Conservation (phyloP, 2,113 vertebrate species). For the Apeltes quadracus region DNA sequence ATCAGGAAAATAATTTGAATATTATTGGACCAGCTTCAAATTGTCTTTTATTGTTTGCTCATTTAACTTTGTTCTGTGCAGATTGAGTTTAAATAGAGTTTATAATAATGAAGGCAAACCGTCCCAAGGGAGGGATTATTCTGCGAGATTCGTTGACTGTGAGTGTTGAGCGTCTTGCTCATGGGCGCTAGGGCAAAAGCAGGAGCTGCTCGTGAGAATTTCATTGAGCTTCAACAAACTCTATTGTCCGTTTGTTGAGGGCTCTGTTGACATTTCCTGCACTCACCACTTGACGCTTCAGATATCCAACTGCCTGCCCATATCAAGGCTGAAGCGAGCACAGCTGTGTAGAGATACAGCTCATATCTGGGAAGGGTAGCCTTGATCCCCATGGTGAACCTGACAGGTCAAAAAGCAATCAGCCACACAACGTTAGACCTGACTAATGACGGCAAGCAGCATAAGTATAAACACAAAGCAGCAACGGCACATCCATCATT, state of each 20-base stretch:
- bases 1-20: slow-evolving; percentile 36
- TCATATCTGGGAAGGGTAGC: slow-evolving; percentile 87
- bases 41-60: slow-evolving; percentile 22
- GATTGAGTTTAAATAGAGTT: slow-evolving; percentile 21
- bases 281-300: slow-evolving; percentile 89
- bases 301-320: slow-evolving; percentile 90
- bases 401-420: slow-evolving; percentile 23
- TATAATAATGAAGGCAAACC: not conserved
- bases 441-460: slow-evolving; percentile 4
- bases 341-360: slow-evolving; percentile 90
- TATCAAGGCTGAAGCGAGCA: slow-evolving; percentile 83
- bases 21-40: slow-evolving; percentile 43
- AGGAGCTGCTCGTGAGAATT: not conserved
- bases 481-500: not conserved
- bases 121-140: not conserved
- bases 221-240: not conserved
- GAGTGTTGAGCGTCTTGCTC: not conserved
- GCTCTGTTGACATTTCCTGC: slow-evolving; percentile 1
- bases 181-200: not conserved
- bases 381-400: slow-evolving; percentile 87
- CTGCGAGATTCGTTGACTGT: not conserved
- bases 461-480: not conserved
- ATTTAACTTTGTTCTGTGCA: slow-evolving; percentile 8
- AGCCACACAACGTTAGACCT: slow-evolving; percentile 19
- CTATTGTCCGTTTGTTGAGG: too few species aligned